These are phyloP conservation scores for Procapra przewalskii DNA, from an alignment of 2,113 vertebrate species.

Conservation along the genomic window DNA sequence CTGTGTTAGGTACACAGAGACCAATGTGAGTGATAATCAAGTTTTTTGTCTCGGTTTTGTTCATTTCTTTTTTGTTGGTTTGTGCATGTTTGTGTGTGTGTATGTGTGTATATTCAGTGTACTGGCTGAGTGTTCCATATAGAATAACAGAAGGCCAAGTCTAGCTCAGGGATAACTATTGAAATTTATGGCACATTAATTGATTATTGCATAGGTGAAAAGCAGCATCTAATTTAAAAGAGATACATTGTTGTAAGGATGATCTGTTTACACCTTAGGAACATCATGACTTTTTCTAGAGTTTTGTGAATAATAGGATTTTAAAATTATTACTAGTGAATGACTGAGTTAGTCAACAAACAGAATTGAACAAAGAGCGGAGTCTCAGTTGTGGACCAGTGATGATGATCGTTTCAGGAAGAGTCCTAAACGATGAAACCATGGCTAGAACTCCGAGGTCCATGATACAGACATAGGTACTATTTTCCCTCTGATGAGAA, in stretches of 20 bases:
- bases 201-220: not conserved
- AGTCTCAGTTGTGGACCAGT: not conserved
- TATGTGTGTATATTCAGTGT: not conserved
- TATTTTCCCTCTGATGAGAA: not conserved
- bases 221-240: not conserved
- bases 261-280: not conserved
- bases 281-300: not conserved
- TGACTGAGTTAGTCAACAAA: not conserved
- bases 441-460: not conserved
- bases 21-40: not conserved
- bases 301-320: not conserved
- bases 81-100: not conserved
- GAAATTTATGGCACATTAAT: not conserved
- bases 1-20: fast-evolving
- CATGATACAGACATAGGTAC: not conserved
- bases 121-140: not conserved
- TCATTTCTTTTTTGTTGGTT: not conserved
- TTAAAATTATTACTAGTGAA: not conserved
- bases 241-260: not conserved
- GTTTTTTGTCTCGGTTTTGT: not conserved
- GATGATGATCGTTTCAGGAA: not conserved
- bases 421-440: not conserved
- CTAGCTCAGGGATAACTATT: not conserved
- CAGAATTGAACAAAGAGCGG: not conserved
- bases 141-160: no score